A percentile compares a stretch with the other conserved stretches of the same genome.
Evolutionary conservation across 2,888 invertebrate species (phyloP).

Genomic region (Lingula anatina): DNA sequence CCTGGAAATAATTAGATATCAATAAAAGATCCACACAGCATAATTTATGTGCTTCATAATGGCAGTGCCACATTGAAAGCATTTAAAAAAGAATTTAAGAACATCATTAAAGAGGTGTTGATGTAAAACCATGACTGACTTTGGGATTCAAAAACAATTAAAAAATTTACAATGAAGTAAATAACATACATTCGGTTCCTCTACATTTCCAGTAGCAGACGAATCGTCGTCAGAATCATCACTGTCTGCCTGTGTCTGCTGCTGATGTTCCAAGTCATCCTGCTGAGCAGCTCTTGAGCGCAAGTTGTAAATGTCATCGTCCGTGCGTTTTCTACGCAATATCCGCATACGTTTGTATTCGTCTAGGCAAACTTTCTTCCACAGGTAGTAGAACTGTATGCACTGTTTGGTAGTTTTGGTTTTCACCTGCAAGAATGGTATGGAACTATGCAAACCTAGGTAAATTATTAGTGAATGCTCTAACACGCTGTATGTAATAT

Average conservation of each 20-base stretch:
- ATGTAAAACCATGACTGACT: too few species aligned
- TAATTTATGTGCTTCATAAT: too few species aligned
- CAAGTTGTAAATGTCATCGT: conserved; percentile 41
- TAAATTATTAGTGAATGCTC: too few species aligned
- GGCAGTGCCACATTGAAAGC: too few species aligned
- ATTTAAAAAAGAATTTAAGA: too few species aligned
- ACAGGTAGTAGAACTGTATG: conserved; percentile 96
- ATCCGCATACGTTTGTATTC: conserved; percentile 73
- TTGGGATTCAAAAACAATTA: too few species aligned
- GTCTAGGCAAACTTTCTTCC: conserved; percentile 96
- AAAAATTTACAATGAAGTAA: neutral
- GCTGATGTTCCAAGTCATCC: conserved; percentile 15
- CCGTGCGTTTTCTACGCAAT: conserved; percentile 61
- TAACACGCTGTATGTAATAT: too few species aligned
- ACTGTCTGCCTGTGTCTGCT: conserved; percentile 8
- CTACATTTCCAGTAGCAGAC: neutral
- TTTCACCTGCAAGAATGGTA: conserved; percentile 60
- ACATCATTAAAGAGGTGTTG: too few species aligned
- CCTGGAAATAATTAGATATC: too few species aligned
- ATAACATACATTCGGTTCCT: neutral
- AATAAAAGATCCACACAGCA: too few species aligned
- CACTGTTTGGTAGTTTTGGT: conserved; percentile 85
- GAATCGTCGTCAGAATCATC: neutral
- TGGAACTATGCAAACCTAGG: conserved; percentile 3
- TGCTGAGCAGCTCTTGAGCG: conserved; percentile 27